Conservation (phyloP, 2,888 invertebrate genomes). For the Cyclophora punctaria region DNA sequence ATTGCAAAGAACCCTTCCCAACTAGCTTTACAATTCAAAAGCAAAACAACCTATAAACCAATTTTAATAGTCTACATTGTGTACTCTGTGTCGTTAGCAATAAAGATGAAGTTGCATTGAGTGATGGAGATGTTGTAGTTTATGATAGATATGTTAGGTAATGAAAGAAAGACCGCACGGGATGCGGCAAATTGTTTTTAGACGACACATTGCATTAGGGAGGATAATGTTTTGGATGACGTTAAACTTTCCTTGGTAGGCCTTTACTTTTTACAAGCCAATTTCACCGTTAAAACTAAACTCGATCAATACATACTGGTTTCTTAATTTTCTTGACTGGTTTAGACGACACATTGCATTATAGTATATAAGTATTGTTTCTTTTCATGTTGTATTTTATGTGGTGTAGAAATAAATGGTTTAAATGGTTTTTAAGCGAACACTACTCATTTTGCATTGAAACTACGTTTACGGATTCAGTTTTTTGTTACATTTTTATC, state of each 20-base stretch:
- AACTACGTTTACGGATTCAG: too few relatives aligned
- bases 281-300: too few relatives aligned
- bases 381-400: too few relatives aligned
- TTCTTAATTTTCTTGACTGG: neutral
- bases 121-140: conserved; percentile 1
- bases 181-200: conserved; percentile 68
- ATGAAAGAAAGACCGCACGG: conserved; percentile 64
- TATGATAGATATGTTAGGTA: conserved; percentile 33
- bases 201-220: conserved; percentile 66
- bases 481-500: conserved; percentile 8
- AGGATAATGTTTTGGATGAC: conserved; percentile 5
- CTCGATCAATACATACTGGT: too few relatives aligned
- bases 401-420: too few relatives aligned
- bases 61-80: neutral
- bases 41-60: conserved; percentile 9
- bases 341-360: too few relatives aligned
- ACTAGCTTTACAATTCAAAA: conserved; percentile 15
- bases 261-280: too few relatives aligned
- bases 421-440: too few relatives aligned
- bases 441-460: too few relatives aligned
- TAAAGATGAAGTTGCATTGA: conserved; percentile 4
- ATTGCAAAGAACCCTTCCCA: conserved; percentile 29
- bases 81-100: neutral
- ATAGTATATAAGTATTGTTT: too few relatives aligned
- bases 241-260: too few relatives aligned